phyloP scores from a whole-genome alignment of 2,113 vertebrate genomes.

The Varanus salvator region DNA sequence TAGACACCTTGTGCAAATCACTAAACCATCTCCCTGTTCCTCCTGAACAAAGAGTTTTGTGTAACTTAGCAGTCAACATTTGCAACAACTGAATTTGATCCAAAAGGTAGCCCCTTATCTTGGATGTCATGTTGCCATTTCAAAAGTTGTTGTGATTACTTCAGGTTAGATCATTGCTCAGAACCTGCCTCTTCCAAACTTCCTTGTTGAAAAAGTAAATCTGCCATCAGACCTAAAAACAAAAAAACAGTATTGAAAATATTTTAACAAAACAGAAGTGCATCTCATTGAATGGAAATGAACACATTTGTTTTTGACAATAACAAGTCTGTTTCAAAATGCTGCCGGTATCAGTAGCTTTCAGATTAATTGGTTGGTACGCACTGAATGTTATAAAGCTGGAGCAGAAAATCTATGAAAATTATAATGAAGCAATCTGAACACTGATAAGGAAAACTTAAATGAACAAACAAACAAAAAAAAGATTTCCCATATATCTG shows the following conservation, averaged over 20 bases:
- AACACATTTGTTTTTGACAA: not conserved
- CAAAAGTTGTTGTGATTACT: not conserved
- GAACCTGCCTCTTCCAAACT: not conserved
- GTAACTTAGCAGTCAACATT: not conserved
- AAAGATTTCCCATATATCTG: no score
- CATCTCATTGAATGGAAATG: not conserved
- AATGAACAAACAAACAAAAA: no score
- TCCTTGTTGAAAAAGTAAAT: conserved; percentile 4
- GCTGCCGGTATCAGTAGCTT: not conserved
- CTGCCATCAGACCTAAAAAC: not conserved
- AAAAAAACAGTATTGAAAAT: not conserved
- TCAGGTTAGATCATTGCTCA: not conserved
- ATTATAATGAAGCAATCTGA: not conserved
- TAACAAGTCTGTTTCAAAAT: not conserved
- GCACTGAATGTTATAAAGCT: not conserved
- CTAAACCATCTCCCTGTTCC: not conserved
- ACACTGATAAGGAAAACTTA: not conserved
- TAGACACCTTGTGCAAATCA: not conserved
- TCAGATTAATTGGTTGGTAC: not conserved
- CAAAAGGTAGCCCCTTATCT: not conserved
- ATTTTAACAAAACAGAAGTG: not conserved
- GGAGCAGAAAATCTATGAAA: not conserved
- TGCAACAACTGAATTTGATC: not conserved
- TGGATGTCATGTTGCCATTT: not conserved
- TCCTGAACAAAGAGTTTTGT: conserved; percentile 5